Evolutionary conservation across 1,140 invertebrate genomes (phyloP), one percentile per base, ranked within the genome.

Genomic region (Caenorhabditis latens): DNA sequence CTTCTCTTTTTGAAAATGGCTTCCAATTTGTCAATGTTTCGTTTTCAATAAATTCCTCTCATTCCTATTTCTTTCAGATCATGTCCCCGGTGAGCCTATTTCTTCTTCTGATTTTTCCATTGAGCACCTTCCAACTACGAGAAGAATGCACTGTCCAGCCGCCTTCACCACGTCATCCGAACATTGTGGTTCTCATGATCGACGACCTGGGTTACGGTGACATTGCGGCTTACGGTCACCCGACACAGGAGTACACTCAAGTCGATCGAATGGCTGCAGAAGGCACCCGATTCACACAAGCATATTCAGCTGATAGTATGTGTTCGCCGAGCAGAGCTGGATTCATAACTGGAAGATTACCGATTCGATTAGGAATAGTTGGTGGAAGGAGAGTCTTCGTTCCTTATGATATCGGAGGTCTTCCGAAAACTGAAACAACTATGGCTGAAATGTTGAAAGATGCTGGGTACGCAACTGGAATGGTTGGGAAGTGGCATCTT

Each of bases 261-360:
- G 86, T 84, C 21, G 83, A 87, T 65, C 53, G 67, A 32, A 88
- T 92, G 57, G 90, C 90, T 24, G 57, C 58, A n/a, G 89, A 91
- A 83, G 91, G 91, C 5, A 89, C 89, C 8, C 40, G 91, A 43
- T 92, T 92, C 87, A 92, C 92, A n/a, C 91, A 92, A 67, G 91
- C 91, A 3, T 92, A 92, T 75, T 90, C 91, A 2, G 91, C 91
- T n/a, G 91, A 92, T 86, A 86, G 83, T 55, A 92, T 92, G 91
- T 92, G 91, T 79, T 91, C 90, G 4, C 91, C 91, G 40, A 90
- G 88, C 79, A 79, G 91, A 61, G 91, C 91, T 75, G 91, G 91
- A 42, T 92, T 92, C 86, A 92, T 92, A 87, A 92, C 91, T 58
- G 90, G 90, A 8, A 53, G 90, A n/a, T 65, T 90, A 53, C 90